Percentiles rank a stretch among this genome's conserved stretches.
phyloP scores from a whole-genome alignment of 2,113 vertebrate species.

The Strigops habroptila region DNA sequence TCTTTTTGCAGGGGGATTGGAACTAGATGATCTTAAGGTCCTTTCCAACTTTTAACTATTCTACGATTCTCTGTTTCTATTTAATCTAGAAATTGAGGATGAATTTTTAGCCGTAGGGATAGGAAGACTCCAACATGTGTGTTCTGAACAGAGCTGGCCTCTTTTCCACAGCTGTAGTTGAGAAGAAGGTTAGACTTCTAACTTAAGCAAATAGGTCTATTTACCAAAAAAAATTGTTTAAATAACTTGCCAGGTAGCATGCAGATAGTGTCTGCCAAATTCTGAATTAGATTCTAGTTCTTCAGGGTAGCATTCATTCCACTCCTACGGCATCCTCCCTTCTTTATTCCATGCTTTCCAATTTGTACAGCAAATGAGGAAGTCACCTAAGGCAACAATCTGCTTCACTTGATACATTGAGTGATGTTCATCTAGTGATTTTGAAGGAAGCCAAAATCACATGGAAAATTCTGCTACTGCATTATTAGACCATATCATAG shows the following conservation, averaged over 20 bases:
- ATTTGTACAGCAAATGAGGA: neutral
- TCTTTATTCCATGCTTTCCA: neutral
- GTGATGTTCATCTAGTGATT: neutral
- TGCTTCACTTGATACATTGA: neutral
- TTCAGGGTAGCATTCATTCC: neutral
- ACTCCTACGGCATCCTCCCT: neutral
- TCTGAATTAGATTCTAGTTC: neutral
- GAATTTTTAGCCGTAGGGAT: neutral
- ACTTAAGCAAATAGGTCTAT: neutral
- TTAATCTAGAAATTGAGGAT: neutral
- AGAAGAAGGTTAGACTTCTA: neutral
- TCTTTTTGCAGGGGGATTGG: neutral
- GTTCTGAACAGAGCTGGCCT: neutral
- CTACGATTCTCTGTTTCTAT: neutral
- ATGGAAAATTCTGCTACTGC: neutral
- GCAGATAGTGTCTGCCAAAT: neutral
- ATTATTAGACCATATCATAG: neutral
- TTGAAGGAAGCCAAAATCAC: neutral
- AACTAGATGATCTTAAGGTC: neutral
- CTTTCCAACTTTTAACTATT: neutral
- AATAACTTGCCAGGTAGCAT: neutral
- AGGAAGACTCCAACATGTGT: neutral
- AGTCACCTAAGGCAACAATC: neutral
- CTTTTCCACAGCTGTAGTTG: neutral
- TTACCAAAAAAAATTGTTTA: neutral